Evolutionary conservation across 2,888 invertebrate species (phyloP).

Genomic region (Pachymerium ferrugineum): DNA sequence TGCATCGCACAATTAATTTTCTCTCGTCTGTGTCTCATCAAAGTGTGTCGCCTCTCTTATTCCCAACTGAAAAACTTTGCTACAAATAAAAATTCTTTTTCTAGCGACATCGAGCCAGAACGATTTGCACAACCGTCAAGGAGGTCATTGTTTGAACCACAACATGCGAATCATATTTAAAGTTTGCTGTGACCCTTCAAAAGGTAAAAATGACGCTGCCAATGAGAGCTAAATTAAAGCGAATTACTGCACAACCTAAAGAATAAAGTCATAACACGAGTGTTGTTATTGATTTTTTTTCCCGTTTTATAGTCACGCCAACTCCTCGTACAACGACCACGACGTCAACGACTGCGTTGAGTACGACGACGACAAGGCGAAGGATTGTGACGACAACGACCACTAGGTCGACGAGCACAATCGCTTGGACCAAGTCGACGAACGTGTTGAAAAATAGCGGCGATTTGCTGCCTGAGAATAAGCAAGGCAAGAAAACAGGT

Average conservation of each 20-base stretch:
- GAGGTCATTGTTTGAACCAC: slow-evolving; percentile 82
- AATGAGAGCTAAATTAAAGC: slow-evolving; percentile 50
- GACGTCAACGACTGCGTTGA: slow-evolving; percentile 18
- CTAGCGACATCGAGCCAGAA: slow-evolving; percentile 86
- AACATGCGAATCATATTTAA: slow-evolving; percentile 96
- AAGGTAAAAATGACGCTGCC: slow-evolving; percentile 37
- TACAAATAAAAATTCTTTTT: too few relatives aligned
- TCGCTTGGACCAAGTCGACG: neutral
- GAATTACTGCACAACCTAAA: neutral
- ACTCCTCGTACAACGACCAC: slow-evolving; percentile 1
- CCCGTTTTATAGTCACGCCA: slow-evolving; percentile 13
- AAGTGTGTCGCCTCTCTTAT: too few relatives aligned
- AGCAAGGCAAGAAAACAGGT: slow-evolving; percentile 32
- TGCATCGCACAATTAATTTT: too few relatives aligned
- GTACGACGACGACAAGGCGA: slow-evolving; percentile 25
- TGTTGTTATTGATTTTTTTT: neutral
- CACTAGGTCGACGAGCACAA: slow-evolving; percentile 3
- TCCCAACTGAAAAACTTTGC: too few relatives aligned
- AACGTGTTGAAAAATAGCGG: slow-evolving; percentile 18
- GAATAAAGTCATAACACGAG: neutral
- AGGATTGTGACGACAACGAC: slow-evolving; percentile 28
- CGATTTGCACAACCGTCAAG: slow-evolving; percentile 83
- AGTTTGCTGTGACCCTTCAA: slow-evolving; percentile 72
- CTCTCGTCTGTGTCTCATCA: too few relatives aligned
- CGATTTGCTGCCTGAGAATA: slow-evolving; percentile 15